Evolutionary conservation across 2,888 invertebrate species (phyloP), one percentile per base, ranked within the genome.

Genomic region (Metopia argyrocephala): DNA sequence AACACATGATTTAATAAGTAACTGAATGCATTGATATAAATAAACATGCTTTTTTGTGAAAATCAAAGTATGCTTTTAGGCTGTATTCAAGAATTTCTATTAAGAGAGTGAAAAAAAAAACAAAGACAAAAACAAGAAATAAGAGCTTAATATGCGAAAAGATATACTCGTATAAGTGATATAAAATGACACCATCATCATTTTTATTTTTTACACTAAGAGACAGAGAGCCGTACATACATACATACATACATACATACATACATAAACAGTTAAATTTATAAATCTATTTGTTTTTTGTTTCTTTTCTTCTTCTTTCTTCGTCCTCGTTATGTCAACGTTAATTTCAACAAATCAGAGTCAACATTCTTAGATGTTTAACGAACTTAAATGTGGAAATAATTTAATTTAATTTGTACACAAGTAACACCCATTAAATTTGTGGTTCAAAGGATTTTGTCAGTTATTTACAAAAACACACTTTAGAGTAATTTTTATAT

Each of bases 51-150:
- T 21, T 20, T 59, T 3, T 81, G 5, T 50, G 18, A 54, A 66
- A 80, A 80, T 76, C 73, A 78, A 59, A 78, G 78, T 66, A 57
- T 73, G 56, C 78, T 75, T 81, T 61, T 75, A 70, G 81, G 81
- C 78, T 78, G 50, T 56, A 65, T 62, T 48, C 28, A 48, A 68
- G 69, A 70, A 70, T 56, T 48, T 64, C 18, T 66, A 62, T 71
- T 74, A 45, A 74, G 64, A 50, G 54, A 3, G 64, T 57, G 54
- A 3, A 54, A 59, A 52, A 52, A 50, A 6, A 5, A 28, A 31
- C 0, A 21, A 4, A 56, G 38, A 23, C 28, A 28, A 4, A 28
- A 50, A 70, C 46, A 59, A n/a, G 31, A 23, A 50, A 31, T 18
- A 28, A 28, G 18, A 31, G n/a, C 12, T 21, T 3, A 23, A 12